phyloP scores from a whole-genome alignment of 2,888 invertebrate genomes.

The Phania funesta region DNA sequence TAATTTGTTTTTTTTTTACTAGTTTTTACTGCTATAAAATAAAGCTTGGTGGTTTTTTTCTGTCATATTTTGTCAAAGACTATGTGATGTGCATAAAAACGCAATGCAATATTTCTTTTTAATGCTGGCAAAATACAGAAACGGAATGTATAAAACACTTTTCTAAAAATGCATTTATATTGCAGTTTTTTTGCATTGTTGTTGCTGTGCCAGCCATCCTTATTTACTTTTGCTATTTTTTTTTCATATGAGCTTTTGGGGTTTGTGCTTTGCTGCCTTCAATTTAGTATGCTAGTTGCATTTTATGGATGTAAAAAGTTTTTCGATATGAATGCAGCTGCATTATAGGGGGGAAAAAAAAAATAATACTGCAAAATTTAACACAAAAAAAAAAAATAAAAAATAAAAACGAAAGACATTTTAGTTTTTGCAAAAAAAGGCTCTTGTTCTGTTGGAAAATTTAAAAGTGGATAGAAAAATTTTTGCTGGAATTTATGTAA shows the following conservation, averaged over 20 bases:
- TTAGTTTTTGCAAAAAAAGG: no score
- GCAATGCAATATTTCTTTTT: conserved; percentile 32
- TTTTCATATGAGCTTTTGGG: background rate
- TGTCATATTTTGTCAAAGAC: conserved; percentile 3
- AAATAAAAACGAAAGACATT: no score
- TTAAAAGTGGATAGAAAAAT: no score
- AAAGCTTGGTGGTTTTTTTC: background rate
- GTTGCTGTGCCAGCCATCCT: background rate
- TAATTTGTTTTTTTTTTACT: conserved; percentile 2
- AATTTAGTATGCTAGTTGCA: conserved; percentile 42
- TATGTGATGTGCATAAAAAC: conserved; percentile 50
- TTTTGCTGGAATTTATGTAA: no score
- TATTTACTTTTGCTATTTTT: conserved; percentile 26
- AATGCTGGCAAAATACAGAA: background rate
- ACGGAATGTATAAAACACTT: conserved; percentile 8
- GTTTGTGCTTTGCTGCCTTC: conserved; percentile 7
- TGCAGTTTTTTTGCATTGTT: conserved; percentile 36
- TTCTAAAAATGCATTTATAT: conserved; percentile 62
- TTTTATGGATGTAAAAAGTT: conserved; percentile 40
- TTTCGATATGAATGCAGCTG: conserved; percentile 68
- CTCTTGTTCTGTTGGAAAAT: no score
- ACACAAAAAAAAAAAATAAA: no score
- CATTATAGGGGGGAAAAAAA: conserved; percentile 61
- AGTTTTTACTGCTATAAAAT: conserved; percentile 2
- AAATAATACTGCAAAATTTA: conserved; percentile 8